Percentiles rank a stretch among this genome's conserved stretches.
These are phyloP conservation scores for Seriola aureovittata DNA, from an alignment of 2,113 vertebrate genomes.

Conservation along the genomic window DNA sequence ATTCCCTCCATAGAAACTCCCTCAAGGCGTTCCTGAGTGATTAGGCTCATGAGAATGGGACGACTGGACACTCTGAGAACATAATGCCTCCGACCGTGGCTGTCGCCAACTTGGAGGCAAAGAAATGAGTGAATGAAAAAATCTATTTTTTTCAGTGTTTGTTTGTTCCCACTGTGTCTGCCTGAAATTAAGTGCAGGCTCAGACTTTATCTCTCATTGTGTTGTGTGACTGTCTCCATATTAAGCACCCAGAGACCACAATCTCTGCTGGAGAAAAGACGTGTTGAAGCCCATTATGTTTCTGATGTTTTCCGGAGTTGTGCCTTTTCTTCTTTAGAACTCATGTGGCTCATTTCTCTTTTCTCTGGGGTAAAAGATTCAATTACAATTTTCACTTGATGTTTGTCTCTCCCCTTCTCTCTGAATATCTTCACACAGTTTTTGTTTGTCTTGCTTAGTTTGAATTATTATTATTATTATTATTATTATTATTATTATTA, in stretches of 20 bases:
- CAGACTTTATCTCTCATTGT: not conserved
- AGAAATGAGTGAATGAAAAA: not conserved
- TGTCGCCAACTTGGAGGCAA: no score
- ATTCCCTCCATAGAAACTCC: no score
- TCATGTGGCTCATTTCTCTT: not conserved
- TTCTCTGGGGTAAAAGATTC: not conserved
- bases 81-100: no score
- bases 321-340: not conserved
- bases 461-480: not conserved
- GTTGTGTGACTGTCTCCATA: constrained; percentile 6
- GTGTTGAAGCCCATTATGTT: not conserved
- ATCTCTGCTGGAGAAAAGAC: constrained; percentile 4
- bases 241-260: not conserved
- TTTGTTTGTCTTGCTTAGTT: constrained; percentile 6
- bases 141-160: not conserved
- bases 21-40: no score
- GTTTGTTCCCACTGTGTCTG: not conserved
- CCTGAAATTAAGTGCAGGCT: constrained; percentile 7
- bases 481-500: no score
- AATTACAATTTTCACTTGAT: not conserved
- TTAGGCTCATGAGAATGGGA: no score
- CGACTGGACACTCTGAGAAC: no score
- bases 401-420: not conserved
- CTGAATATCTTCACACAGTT: constrained; percentile 4
- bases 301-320: constrained; percentile 9